Base-by-base conservation (phyloP, 2,113 vertebrate genomes). In the Oncorhynchus masou region DNA sequence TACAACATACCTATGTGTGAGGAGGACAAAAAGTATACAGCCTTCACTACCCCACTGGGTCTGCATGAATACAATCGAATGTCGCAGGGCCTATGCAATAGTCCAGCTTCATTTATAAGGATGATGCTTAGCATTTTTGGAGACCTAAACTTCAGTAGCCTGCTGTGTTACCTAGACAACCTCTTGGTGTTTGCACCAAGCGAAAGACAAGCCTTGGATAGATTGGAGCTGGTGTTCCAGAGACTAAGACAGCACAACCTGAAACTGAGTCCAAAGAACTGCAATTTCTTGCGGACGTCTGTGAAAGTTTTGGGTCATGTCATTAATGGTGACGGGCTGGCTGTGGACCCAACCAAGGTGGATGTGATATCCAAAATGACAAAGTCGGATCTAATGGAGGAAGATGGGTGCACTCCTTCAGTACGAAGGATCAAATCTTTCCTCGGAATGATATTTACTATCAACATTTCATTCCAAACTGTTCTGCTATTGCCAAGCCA, bases 51-150 rank as follows among this genome's bases (percentile, higher is more conserved):
- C 6, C 68, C 34, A 12, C 20, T 77, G 15, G 74, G 79, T 5
- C 66, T 80, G 48, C 70, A 80, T 72, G 68, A 80, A 51, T 77
- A 49, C 57, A 80, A 72, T 27, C 22, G 74, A n/a, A 70, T 80
- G 70, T 68, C 48, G 1, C 68, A 72, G 3, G 75, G 69, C 4
- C 24, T 77, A 15, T 72, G 75, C 48, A 77, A 77, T 45, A 72
- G 59, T 29, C 75, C 75, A 70, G 75, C 59, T 13, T 64, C 34
- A 20, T 79, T 76, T n/a, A 76, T 76, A 67, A 34, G 22, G 24
- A 57, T 70, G 48, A 75, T 74, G 65, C 13, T 65, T 7, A 81
- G n/a, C 1, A 39, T 77, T 54, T 65, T 71, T 57, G 76, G 67
- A 5, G 73, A 79, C 19, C 34, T 79, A 3, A 82, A 79, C 29